Percentiles rank a stretch among this genome's conserved stretches.
These are phyloP conservation scores for Onchidella celtica DNA, from an alignment of 2,888 invertebrate genomes.

Conservation along the genomic window DNA sequence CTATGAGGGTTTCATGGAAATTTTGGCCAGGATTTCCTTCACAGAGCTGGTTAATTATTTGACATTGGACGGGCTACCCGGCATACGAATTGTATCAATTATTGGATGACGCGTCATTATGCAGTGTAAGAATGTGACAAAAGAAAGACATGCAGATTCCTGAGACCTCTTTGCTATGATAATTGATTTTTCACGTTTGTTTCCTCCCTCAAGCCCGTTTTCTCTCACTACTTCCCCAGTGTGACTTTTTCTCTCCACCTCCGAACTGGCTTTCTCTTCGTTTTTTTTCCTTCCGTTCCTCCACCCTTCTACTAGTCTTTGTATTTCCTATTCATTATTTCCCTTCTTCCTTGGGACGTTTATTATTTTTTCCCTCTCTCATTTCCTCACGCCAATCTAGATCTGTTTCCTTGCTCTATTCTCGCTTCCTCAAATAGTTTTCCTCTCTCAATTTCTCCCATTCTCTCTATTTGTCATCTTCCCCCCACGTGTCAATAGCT, in stretches of 20 bases:
- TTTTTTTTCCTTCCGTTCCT: no score
- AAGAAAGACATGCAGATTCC: background rate
- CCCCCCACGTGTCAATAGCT: background rate
- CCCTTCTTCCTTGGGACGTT: no score
- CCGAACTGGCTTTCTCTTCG: no score
- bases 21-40: background rate
- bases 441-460: background rate
- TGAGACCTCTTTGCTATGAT: background rate
- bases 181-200: background rate
- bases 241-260: no score
- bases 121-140: background rate
- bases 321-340: no score
- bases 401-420: no score
- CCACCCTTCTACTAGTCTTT: no score
- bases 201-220: background rate
- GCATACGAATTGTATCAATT: background rate
- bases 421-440: no score
- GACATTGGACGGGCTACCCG: background rate
- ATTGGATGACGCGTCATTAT: background rate
- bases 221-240: no score
- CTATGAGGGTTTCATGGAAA: slow-evolving; percentile 22
- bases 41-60: slow-evolving; percentile 10
- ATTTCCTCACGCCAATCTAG: no score
- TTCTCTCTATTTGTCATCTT: background rate
- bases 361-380: no score